Base-by-base conservation (phyloP, 2,888 invertebrate genomes). In the Siphonodentalium dalli region DNA sequence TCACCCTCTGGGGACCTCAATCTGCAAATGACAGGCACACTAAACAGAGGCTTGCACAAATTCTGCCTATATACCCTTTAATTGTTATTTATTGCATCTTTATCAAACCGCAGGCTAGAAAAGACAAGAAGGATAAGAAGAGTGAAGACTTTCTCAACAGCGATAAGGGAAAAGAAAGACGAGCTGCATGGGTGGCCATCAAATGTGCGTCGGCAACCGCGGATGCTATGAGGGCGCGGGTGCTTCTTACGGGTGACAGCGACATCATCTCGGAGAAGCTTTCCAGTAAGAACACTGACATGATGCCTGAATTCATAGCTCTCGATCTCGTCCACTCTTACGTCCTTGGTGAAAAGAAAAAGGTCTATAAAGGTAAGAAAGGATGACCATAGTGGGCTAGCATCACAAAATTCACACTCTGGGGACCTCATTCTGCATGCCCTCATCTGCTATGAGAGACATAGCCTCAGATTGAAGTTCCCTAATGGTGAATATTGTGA, bases 311-410 rank as follows among this genome's bases (percentile, higher is more conserved):
- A 37, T 80, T 78, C 50, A 55, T 71, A 9, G 67, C 69, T 23
- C 68, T 79, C 21, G 80, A 80, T 61, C 68, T 80, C 27, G 64
- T 80, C 11, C 66, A 74, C 49, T 50, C 63, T 9, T 79, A 79
- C 59, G 75, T 78, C 5, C 67, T 80, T 23, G 80, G 80, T n/a
- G 68, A 78, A 51, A 76, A 74, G 65, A 78, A 78, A 57, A 73
- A 70, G 51, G 64, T 75, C 27, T 80, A 71, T 54, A 77, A 75
- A 63, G 74, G 78, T 79, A 61, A 66, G 74, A n/a, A n/a, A n/a
- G n/a, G n/a, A n/a, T n/a, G n/a, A n/a, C n/a, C n/a, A n/a, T n/a
- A n/a, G n/a, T n/a, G n/a, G n/a, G n/a, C n/a, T n/a, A n/a, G n/a
- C n/a, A n/a, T n/a, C n/a, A n/a, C n/a, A n/a, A n/a, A n/a, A n/a